These are phyloP conservation scores for Petrolisthes manimaculis DNA, from an alignment of 2,888 invertebrate species.

Conservation along the genomic window DNA sequence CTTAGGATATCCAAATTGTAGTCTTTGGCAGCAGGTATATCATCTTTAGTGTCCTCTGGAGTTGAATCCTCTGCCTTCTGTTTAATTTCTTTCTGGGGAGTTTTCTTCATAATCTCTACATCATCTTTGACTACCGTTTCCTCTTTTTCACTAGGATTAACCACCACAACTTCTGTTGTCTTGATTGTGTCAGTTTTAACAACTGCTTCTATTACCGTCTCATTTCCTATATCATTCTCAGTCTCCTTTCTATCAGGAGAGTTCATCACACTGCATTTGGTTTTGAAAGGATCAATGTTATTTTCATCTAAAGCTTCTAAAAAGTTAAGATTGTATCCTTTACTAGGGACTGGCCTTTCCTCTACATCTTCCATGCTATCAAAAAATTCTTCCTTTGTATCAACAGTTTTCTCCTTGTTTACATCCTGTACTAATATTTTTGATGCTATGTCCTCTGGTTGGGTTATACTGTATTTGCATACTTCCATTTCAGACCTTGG, in stretches of 20 bases:
- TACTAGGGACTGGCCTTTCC: not conserved
- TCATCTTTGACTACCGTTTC: too few relatives aligned
- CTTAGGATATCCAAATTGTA: conserved; percentile 11
- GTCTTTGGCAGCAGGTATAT: not conserved
- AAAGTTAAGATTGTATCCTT: not conserved
- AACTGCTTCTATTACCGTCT: too few relatives aligned
- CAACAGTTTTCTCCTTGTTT: not conserved
- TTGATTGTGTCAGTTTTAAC: too few relatives aligned
- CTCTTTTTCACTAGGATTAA: too few relatives aligned
- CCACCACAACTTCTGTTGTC: too few relatives aligned
- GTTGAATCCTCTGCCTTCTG: not conserved
- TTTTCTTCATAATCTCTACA: not conserved
- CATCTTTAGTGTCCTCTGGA: not conserved
- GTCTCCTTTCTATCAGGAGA: not conserved
- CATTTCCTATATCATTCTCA: too few relatives aligned
- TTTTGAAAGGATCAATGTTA: not conserved
- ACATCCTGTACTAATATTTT: not conserved
- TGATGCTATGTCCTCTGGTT: too few relatives aligned
- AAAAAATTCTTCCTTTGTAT: not conserved
- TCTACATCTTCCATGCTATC: conserved; percentile 1
- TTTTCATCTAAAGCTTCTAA: not conserved
- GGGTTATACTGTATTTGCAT: too few relatives aligned
- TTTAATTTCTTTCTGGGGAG: not conserved
- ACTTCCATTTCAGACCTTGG: too few relatives aligned
- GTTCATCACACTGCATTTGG: not conserved